Evolutionary conservation across 2,113 vertebrate genomes (phyloP), one percentile per base, ranked within the genome.

Genomic region (Hippolais icterina): DNA sequence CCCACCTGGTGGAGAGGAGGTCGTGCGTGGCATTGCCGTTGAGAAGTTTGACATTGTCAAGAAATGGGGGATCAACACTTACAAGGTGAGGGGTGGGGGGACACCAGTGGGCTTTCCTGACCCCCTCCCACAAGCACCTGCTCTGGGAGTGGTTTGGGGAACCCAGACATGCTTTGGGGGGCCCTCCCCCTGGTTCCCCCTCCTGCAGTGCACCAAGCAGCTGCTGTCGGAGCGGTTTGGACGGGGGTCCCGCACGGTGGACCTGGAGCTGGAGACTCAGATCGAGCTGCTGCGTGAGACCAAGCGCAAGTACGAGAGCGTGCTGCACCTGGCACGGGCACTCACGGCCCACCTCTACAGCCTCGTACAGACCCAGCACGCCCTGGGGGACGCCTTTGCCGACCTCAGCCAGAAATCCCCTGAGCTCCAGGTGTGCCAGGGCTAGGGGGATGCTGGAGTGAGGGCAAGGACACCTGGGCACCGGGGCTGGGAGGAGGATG

Each of bases 361-460:
- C 98, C 98, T 99, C 96, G 98, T 99, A 88, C 99, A 99, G 98
- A 99, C 99, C 0, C 99, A 99, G 98, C 98, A 99, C 6, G 98
- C 99, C 10, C 98, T 99, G 85, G 99, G 99, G 0, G 99, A 99
- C 25, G 98, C 99, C 96, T 99, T 99, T 56, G 98, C 99, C 2
- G 99, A 99, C 97, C 99, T 99, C 97, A 99, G 99, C 97, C 99
- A 99, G 98, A 99, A 99, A 93, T 99, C 99, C 23, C 99, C 99
- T 1, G 99, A 99, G 96, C 98, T 99, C 44, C 98, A 99, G 87
- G 87, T 83, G 35, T 54, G 70, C 61, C 22, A 5, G 28, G 28
- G 64, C 47, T 11, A 5, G 23, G 12, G 64, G 28, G 6, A 20
- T 25, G 3, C 29, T 3, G 9, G 11, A 7, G 16, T 7, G 13